phyloP scores from a whole-genome alignment of 1,140 invertebrate species.

The Acromyrmex echinatior region DNA sequence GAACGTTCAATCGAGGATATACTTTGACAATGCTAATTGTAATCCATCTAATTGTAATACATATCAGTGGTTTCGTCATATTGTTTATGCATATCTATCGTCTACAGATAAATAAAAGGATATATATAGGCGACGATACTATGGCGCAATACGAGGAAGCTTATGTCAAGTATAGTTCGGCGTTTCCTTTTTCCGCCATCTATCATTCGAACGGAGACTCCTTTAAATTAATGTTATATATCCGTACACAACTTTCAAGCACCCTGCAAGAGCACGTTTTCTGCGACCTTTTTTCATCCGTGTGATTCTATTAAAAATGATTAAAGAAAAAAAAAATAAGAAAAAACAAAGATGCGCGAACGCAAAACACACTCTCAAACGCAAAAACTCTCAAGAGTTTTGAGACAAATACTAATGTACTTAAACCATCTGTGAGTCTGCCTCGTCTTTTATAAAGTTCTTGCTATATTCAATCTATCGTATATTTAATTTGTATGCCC shows the following conservation, averaged over 20 bases:
- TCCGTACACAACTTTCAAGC: constrained; percentile 70
- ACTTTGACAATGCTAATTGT: too few relatives aligned
- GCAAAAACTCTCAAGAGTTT: constrained; percentile 70
- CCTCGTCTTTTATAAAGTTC: constrained; percentile 86
- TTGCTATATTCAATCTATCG: constrained; percentile 82
- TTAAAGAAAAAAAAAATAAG: constrained; percentile 44
- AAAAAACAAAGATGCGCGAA: constrained; percentile 73
- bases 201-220: constrained; percentile 52
- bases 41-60: too few relatives aligned
- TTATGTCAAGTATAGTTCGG: constrained; percentile 66
- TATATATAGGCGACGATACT: constrained; percentile 49
- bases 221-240: constrained; percentile 74
- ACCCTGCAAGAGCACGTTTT: constrained; percentile 72
- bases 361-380: constrained; percentile 64
- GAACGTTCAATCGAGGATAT: too few relatives aligned
- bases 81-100: constrained; percentile 39
- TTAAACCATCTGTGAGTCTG: constrained; percentile 85
- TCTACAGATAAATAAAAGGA: constrained; percentile 3
- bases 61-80: neutral
- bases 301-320: constrained; percentile 66
- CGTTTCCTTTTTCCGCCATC: constrained; percentile 68
- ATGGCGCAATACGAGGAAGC: constrained; percentile 60
- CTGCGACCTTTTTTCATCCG: constrained; percentile 72
- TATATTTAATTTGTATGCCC: constrained; percentile 61
- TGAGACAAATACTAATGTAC: constrained; percentile 80